Percentiles rank a stretch among this genome's conserved stretches.
These are phyloP conservation scores for Zygogramma bicolorata DNA, from an alignment of 2,888 invertebrate species.

Conservation along the genomic window DNA sequence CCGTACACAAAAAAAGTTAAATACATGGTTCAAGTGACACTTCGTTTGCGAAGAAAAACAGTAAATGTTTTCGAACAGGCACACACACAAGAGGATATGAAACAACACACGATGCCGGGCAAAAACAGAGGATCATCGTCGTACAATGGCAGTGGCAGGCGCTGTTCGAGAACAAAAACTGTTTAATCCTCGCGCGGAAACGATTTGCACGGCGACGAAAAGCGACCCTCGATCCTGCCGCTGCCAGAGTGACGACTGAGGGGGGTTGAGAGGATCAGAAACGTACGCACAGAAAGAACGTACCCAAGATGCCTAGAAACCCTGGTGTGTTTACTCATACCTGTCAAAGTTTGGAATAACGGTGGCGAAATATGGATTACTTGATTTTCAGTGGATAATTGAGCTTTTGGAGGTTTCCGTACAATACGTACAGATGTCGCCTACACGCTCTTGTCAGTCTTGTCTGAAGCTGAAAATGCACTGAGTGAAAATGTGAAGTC, in stretches of 20 bases:
- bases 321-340: too few species aligned
- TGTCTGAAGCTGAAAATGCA: too few species aligned
- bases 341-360: too few species aligned
- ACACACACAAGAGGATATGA: slow-evolving; percentile 51
- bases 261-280: slow-evolving; percentile 36
- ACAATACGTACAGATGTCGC: too few species aligned
- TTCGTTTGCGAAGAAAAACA: slow-evolving; percentile 35
- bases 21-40: too few species aligned
- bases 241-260: slow-evolving; percentile 52
- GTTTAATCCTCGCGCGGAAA: slow-evolving; percentile 29
- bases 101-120: slow-evolving; percentile 38
- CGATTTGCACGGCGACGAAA: slow-evolving; percentile 38
- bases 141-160: slow-evolving; percentile 55
- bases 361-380: too few species aligned
- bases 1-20: neutral
- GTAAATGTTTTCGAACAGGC: slow-evolving; percentile 66
- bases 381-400: too few species aligned
- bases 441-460: too few species aligned
- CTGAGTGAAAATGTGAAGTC: too few species aligned
- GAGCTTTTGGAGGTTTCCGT: too few species aligned
- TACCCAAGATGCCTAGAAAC: too few species aligned
- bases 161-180: slow-evolving; percentile 75
- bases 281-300: slow-evolving; percentile 36
- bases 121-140: slow-evolving; percentile 31
- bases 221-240: slow-evolving; percentile 66